Conservation (phyloP, 2,888 invertebrate species). For the Cryptus viduatorius region DNA sequence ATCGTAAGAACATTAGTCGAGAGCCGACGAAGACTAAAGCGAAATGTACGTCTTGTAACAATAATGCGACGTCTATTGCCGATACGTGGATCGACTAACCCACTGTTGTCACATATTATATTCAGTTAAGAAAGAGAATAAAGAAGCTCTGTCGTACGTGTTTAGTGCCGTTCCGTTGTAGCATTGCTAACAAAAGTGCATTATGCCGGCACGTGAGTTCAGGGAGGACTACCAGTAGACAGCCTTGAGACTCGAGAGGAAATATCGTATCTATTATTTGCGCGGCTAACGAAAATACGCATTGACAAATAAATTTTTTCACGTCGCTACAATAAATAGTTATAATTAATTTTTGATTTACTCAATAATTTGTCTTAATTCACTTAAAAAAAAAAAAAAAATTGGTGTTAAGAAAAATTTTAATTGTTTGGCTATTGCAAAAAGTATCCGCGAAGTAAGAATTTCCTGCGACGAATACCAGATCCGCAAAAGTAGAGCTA, state of each 20-base stretch:
- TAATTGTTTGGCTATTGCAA: too few relatives aligned
- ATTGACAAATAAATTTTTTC: not conserved
- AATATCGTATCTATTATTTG: not conserved
- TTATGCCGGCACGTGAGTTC: conserved; percentile 31
- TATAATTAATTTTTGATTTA: not conserved
- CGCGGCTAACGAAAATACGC: not conserved
- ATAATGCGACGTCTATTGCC: not conserved
- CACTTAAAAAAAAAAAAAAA: too few relatives aligned
- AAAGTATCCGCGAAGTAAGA: too few relatives aligned
- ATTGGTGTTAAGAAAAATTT: too few relatives aligned
- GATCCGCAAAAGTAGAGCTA: too few relatives aligned
- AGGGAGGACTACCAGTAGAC: not conserved
- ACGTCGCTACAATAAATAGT: conserved; percentile 17
- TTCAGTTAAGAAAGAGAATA: not conserved
- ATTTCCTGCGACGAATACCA: too few relatives aligned
- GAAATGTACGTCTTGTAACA: not conserved
- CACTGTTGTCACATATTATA: not conserved
- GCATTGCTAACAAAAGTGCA: not conserved
- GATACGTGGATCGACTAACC: not conserved
- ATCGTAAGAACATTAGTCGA: not conserved
- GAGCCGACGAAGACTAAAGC: not conserved
- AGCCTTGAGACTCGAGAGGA: conserved; percentile 27
- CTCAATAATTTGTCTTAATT: too few relatives aligned
- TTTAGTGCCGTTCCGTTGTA: not conserved
- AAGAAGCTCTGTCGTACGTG: not conserved